These are phyloP conservation scores for Limnothrissa miodon DNA, from an alignment of 2,113 vertebrate species.

Conservation along the genomic window DNA sequence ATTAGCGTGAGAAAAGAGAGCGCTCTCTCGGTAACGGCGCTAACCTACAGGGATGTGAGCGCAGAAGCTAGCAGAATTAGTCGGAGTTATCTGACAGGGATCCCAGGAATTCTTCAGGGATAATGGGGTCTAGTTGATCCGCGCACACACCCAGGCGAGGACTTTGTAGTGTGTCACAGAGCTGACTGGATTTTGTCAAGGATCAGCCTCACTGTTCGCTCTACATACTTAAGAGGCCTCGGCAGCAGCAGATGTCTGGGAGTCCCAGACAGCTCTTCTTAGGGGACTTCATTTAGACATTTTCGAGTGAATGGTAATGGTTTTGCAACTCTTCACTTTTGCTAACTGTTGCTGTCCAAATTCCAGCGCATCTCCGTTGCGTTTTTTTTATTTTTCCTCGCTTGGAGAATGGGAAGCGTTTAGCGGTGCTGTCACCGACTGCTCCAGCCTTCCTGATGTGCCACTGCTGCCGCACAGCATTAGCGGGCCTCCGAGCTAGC, in stretches of 20 bases:
- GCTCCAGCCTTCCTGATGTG: neutral
- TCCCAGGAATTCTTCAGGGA: constrained; percentile 17
- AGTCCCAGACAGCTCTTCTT: neutral
- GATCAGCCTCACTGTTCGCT: neutral
- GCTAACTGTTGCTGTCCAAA: constrained; percentile 5
- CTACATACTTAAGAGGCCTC: constrained; percentile 14
- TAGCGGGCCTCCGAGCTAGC: neutral
- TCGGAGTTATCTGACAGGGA: constrained; percentile 26
- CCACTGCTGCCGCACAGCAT: neutral
- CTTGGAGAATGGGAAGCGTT: neutral
- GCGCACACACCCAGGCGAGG: neutral
- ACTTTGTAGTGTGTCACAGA: constrained; percentile 30
- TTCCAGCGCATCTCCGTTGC: neutral
- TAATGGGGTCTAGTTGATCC: neutral
- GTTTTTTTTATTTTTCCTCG: no score
- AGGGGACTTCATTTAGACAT: constrained; percentile 17
- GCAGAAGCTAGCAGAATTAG: constrained; percentile 15
- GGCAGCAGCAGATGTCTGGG: neutral
- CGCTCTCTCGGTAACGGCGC: neutral
- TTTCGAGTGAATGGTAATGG: neutral
- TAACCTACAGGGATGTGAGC: constrained; percentile 13
- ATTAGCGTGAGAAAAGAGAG: constrained; percentile 19
- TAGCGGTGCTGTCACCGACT: neutral
- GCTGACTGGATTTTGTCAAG: constrained; percentile 22
- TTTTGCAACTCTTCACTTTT: constrained; percentile 14